These are phyloP conservation scores for Ceratotherium simum DNA, from an alignment of 2,113 vertebrate genomes.

Conservation along the genomic window DNA sequence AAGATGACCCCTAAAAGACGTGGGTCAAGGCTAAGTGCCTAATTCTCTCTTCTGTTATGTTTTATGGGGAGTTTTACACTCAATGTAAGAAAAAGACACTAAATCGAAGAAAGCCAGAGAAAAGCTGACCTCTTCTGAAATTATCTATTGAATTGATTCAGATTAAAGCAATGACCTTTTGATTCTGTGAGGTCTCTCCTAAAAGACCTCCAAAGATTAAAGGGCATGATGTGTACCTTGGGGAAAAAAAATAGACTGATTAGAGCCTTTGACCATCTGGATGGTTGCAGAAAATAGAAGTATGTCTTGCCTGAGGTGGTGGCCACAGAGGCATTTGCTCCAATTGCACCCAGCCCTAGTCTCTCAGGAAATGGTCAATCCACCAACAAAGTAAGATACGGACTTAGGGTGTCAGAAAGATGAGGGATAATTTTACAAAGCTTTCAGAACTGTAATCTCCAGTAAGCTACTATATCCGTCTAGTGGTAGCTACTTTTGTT, in stretches of 20 bases:
- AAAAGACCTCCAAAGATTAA: slow-evolving; percentile 57
- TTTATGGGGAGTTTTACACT: slow-evolving; percentile 67
- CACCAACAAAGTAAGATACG: background rate
- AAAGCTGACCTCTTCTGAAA: slow-evolving; percentile 58
- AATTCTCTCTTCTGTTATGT: slow-evolving; percentile 45
- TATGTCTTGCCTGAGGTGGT: background rate
- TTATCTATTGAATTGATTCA: slow-evolving; percentile 58
- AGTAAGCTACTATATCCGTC: slow-evolving; percentile 29
- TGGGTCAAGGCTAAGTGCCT: slow-evolving; percentile 63
- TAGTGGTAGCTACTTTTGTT: slow-evolving; percentile 57
- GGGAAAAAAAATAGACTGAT: background rate
- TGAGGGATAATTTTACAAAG: slow-evolving; percentile 60
- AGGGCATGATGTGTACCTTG: background rate
- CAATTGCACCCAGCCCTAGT: background rate
- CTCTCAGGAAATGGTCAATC: background rate
- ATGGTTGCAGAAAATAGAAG: slow-evolving; percentile 16
- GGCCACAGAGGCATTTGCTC: background rate
- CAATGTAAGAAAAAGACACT: slow-evolving; percentile 37
- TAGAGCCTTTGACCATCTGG: slow-evolving; percentile 8
- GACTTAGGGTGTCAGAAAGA: slow-evolving; percentile 17
- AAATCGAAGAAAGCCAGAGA: slow-evolving; percentile 27
- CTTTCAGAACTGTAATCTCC: slow-evolving; percentile 60
- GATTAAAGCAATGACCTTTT: slow-evolving; percentile 58
- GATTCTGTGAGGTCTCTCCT: slow-evolving; percentile 51
- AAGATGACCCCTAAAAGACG: slow-evolving; percentile 47